A percentile compares a stretch with the other conserved stretches of the same genome.
Conservation (phyloP, 2,113 vertebrate species). For the Montifringilla adamsi region DNA sequence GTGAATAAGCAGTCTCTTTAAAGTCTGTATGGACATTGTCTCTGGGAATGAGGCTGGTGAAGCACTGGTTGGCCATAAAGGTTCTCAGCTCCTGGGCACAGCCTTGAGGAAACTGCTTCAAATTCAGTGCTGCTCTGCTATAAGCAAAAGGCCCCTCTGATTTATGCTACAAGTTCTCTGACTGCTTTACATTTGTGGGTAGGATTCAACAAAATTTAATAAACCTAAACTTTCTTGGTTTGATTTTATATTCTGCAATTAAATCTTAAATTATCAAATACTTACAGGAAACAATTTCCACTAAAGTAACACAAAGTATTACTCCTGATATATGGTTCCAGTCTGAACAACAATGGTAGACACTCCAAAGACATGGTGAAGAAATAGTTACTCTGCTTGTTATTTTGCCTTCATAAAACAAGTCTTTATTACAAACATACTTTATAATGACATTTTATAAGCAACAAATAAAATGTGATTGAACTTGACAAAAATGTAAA, state of each 20-base stretch:
- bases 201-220: not conserved
- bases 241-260: not conserved
- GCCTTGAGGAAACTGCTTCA: not conserved
- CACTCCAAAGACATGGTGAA: not conserved
- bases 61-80: not conserved
- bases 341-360: not conserved
- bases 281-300: not conserved
- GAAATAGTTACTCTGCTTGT: not conserved
- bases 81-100: not conserved
- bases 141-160: not conserved
- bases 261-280: not conserved
- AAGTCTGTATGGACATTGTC: not conserved
- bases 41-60: not conserved
- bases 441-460: not conserved
- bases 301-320: not conserved
- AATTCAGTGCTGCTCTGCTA: not conserved
- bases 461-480: not conserved
- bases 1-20: not conserved
- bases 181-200: not conserved
- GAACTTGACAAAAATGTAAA: conserved; percentile 1
- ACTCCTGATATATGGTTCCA: not conserved
- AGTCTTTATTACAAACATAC: not conserved
- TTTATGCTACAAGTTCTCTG: not conserved
- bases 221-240: not conserved
- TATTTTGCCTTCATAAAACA: conserved; percentile 3